Conservation (phyloP, 2,888 invertebrate genomes). For the Nomada goodeniana region DNA sequence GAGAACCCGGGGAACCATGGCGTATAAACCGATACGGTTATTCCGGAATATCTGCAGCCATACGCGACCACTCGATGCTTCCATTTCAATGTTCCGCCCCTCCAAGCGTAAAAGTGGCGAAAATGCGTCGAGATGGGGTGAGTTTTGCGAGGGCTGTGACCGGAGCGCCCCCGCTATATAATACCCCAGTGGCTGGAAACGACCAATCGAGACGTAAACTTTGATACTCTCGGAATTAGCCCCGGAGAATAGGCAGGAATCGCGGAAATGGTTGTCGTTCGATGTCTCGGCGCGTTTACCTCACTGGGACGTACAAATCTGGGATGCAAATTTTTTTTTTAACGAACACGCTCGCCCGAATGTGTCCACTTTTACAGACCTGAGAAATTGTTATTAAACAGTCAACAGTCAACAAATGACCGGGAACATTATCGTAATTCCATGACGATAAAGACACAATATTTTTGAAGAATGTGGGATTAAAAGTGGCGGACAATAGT, state of each 20-base stretch:
- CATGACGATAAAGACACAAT: too few relatives aligned
- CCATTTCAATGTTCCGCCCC: constrained; percentile 82
- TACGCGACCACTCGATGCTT: constrained; percentile 78
- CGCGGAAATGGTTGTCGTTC: constrained; percentile 9
- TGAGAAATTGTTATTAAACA: too few relatives aligned
- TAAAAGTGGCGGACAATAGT: too few relatives aligned
- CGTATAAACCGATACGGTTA: constrained; percentile 79
- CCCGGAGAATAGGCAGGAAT: constrained; percentile 25
- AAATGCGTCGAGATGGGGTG: constrained; percentile 72
- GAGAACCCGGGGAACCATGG: constrained; percentile 70
- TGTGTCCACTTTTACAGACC: too few relatives aligned
- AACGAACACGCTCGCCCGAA: too few relatives aligned
- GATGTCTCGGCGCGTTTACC: too few relatives aligned
- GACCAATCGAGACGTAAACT: constrained; percentile 53
- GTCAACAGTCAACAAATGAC: too few relatives aligned
- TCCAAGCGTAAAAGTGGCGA: constrained; percentile 81
- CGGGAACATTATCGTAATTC: too few relatives aligned
- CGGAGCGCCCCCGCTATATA: constrained; percentile 33
- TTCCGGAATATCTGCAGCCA: constrained; percentile 80
- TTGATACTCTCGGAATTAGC: constrained; percentile 50
- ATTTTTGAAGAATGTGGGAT: too few relatives aligned
- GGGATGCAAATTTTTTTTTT: too few relatives aligned
- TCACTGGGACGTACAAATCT: too few relatives aligned
- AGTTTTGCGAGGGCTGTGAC: constrained; percentile 59
- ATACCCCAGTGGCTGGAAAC: constrained; percentile 44